Percentiles rank a stretch among this genome's conserved stretches.
phyloP scores from a whole-genome alignment of 2,113 vertebrate species.

The Cavia porcellus region DNA sequence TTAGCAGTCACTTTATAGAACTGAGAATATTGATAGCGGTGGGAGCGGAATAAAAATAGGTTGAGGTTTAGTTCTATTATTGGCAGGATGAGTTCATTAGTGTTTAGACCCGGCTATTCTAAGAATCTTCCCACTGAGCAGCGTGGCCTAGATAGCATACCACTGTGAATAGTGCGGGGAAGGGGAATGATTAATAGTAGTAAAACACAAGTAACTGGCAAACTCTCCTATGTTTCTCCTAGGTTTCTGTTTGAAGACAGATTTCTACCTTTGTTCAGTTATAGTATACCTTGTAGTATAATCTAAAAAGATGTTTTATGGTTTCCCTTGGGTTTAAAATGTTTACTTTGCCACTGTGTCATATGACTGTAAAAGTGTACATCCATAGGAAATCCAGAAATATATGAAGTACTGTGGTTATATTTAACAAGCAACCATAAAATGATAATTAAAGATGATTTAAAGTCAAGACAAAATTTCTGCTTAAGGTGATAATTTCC shows the following conservation, averaged over 20 bases:
- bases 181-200: not conserved
- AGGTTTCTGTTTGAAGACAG: not conserved
- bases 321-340: not conserved
- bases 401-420: not conserved
- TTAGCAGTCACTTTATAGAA: not conserved
- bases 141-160: not conserved
- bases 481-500: not conserved
- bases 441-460: not conserved
- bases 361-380: not conserved
- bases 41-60: not conserved
- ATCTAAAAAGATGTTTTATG: not conserved
- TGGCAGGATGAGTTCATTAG: not conserved
- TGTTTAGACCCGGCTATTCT: not conserved
- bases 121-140: not conserved
- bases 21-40: no score
- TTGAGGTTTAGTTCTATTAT: not conserved
- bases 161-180: not conserved
- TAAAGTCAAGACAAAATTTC: slow-evolving; percentile 5
- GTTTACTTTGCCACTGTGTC: not conserved
- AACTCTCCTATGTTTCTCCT: not conserved
- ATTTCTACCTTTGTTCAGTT: not conserved
- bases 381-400: slow-evolving; percentile 23
- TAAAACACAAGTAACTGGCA: not conserved
- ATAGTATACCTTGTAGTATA: not conserved
- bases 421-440: not conserved